Percentiles rank a stretch among this genome's conserved stretches.
Evolutionary conservation across 2,797 vertebrate species (phyloP).

Genomic region (Linurgus olivaceus): DNA sequence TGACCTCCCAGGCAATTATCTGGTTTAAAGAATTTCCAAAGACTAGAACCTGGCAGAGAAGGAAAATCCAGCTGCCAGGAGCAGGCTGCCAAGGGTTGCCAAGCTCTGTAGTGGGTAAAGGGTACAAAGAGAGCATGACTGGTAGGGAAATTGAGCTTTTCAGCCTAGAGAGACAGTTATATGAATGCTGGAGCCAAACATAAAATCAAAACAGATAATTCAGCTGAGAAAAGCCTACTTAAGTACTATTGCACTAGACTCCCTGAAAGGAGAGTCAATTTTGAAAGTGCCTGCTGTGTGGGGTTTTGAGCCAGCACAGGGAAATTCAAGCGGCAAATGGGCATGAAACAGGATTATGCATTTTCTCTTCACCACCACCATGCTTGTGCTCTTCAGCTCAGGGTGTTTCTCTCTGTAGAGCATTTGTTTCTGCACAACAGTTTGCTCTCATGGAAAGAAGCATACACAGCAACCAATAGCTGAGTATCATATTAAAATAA

Average conservation of each 20-base stretch:
- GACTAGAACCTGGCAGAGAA: background rate
- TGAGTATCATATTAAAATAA: background rate
- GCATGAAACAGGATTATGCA: background rate
- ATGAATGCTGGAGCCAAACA: background rate
- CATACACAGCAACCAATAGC: background rate
- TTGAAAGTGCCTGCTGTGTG: background rate
- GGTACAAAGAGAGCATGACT: background rate
- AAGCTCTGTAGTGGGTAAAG: background rate
- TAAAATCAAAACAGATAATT: conserved; percentile 18
- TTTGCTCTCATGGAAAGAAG: background rate
- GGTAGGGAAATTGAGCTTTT: conserved; percentile 34
- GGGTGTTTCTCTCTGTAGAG: background rate
- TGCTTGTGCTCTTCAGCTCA: background rate
- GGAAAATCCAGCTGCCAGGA: background rate
- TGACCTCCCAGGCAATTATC: background rate
- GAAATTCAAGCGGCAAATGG: conserved; percentile 7
- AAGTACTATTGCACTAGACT: background rate
- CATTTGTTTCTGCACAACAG: background rate
- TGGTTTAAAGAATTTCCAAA: background rate
- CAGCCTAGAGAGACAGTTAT: background rate
- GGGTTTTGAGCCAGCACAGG: background rate
- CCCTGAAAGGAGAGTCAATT: background rate
- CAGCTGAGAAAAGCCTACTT: background rate
- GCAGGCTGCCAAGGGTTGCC: background rate
- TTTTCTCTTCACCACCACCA: background rate